phyloP scores from a whole-genome alignment of 2,888 invertebrate species.

The Lumbricus terrestris region DNA sequence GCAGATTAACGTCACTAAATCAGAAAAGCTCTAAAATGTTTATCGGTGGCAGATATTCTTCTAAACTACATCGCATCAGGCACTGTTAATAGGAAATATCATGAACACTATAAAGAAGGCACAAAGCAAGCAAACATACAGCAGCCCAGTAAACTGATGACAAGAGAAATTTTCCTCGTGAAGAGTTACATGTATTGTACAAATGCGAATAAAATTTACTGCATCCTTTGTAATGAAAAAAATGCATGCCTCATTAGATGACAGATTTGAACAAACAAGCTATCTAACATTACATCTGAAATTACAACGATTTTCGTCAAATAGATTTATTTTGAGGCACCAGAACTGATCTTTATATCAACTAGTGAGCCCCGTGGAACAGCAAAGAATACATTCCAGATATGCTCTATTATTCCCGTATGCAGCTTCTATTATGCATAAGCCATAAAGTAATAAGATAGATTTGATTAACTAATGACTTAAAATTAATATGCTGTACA shows the following conservation, averaged over 20 bases:
- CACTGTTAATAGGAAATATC: background rate
- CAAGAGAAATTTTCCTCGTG: background rate
- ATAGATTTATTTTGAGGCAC: too few relatives aligned
- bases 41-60: background rate
- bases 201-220: background rate
- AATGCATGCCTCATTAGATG: too few relatives aligned
- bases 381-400: too few relatives aligned
- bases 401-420: too few relatives aligned
- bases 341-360: too few relatives aligned
- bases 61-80: background rate
- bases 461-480: background rate
- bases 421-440: background rate
- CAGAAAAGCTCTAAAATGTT: background rate
- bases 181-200: background rate
- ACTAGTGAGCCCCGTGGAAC: too few relatives aligned
- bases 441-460: too few relatives aligned
- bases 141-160: background rate
- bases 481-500: background rate
- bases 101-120: background rate
- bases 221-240: too few relatives aligned
- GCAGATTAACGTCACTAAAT: background rate
- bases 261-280: too few relatives aligned
- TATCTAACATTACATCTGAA: too few relatives aligned
- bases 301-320: too few relatives aligned
- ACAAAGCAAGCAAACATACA: background rate